Evolutionary conservation across 23 tunicate species (phyloP).

Genomic region (Halocynthia aurantium): DNA sequence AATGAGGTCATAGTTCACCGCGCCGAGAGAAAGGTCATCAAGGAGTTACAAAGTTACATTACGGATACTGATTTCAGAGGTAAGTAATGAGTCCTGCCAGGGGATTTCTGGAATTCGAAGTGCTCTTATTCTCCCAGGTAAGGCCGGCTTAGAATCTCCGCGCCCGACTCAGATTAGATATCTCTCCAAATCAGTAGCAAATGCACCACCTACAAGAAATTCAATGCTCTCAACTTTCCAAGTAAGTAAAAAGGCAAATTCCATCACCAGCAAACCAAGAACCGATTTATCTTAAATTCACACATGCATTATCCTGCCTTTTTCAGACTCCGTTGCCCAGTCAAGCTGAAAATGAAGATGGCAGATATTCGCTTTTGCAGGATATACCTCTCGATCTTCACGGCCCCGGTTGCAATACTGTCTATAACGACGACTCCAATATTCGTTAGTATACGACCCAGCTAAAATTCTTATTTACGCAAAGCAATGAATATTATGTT

Average conservation of each 20-base stretch:
- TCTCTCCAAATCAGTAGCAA: conserved; percentile 11
- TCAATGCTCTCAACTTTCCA: conserved; percentile 17
- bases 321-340: no score
- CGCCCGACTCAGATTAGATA: conserved; percentile 20
- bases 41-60: conserved; percentile 21
- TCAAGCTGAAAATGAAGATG: no score
- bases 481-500: no score
- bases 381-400: no score
- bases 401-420: no score
- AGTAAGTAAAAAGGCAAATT: neutral
- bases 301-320: no score
- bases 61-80: conserved; percentile 10
- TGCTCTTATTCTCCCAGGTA: neutral
- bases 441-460: no score
- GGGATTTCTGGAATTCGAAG: neutral
- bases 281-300: no score
- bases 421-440: no score
- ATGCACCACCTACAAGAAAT: neutral
- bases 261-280: no score
- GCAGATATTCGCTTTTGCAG: no score
- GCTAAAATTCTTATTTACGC: no score
- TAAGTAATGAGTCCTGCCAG: neutral
- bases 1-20: neutral
- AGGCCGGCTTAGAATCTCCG: conserved; percentile 16
- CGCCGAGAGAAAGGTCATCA: conserved; percentile 22